Conservation (phyloP, 2,797 vertebrate genomes). For the Antennarius maculatus region DNA sequence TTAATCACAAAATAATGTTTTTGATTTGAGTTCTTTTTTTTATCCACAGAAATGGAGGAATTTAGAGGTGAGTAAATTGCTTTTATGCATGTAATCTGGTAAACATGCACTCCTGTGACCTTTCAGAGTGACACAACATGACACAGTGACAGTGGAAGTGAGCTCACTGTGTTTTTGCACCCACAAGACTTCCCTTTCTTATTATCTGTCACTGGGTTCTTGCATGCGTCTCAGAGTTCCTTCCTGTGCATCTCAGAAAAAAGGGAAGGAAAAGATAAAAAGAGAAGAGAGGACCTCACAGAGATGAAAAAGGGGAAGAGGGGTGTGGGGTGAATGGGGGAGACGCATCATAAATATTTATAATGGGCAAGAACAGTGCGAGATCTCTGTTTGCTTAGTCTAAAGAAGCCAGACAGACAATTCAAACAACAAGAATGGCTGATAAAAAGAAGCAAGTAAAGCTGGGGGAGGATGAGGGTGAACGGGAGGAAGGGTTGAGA, state of each 20-base stretch:
- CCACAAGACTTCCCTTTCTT: constrained; percentile 52
- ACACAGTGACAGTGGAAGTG: constrained; percentile 56
- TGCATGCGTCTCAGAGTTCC: constrained; percentile 24
- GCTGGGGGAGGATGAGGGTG: constrained; percentile 17
- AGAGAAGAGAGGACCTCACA: constrained; percentile 46
- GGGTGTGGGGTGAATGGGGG: constrained; percentile 28
- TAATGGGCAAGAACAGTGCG: constrained; percentile 50
- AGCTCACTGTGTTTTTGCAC: constrained; percentile 34
- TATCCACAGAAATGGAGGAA: constrained; percentile 64
- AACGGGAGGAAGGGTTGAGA: constrained; percentile 28
- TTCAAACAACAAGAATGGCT: constrained; percentile 56
- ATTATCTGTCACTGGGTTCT: constrained; percentile 44
- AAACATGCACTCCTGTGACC: constrained; percentile 16
- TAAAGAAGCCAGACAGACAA: constrained; percentile 59
- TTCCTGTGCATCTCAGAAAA: constrained; percentile 52
- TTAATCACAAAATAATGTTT: background rate
- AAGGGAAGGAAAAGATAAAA: constrained; percentile 54
- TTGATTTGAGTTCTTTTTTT: constrained; percentile 27
- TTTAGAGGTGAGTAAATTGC: constrained; percentile 71
- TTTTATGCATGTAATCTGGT: constrained; percentile 7
- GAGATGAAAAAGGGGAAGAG: constrained; percentile 32
- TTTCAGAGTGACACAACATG: constrained; percentile 28
- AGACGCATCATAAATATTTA: constrained; percentile 76
- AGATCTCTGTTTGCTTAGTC: constrained; percentile 76
- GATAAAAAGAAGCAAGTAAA: constrained; percentile 38